Evolutionary conservation across 2,888 invertebrate genomes (phyloP).

Genomic region (Parnassius orleans): DNA sequence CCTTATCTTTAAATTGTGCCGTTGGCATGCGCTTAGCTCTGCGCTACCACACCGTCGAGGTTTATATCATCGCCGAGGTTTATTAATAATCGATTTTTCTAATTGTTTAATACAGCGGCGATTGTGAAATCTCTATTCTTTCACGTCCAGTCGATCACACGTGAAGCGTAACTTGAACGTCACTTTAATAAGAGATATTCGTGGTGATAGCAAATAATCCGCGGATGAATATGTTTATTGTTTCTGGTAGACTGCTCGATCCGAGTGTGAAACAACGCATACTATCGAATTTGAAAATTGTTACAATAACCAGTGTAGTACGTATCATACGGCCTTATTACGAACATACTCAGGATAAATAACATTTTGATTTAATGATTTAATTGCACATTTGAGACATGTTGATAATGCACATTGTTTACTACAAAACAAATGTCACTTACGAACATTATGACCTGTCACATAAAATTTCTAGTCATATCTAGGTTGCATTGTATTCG

Average conservation of each 20-base stretch:
- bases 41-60: too few relatives aligned
- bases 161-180: neutral
- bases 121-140: too few relatives aligned
- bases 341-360: slow-evolving; percentile 2
- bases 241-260: too few relatives aligned
- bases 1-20: too few relatives aligned
- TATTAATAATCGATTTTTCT: too few relatives aligned
- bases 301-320: neutral
- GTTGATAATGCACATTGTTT: slow-evolving; percentile 16
- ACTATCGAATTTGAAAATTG: slow-evolving; percentile 2
- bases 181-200: neutral
- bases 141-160: neutral
- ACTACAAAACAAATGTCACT: slow-evolving; percentile 4
- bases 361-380: slow-evolving; percentile 24
- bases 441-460: slow-evolving; percentile 19
- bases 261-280: neutral
- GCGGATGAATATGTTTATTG: too few relatives aligned
- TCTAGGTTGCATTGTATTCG: too few relatives aligned
- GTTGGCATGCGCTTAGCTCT: too few relatives aligned
- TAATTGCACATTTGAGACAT: slow-evolving; percentile 13
- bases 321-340: slow-evolving; percentile 17
- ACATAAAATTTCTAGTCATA: slow-evolving; percentile 9
- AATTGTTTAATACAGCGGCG: too few relatives aligned
- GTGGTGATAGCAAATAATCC: too few relatives aligned
- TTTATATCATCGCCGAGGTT: too few relatives aligned